Conservation (phyloP, 2,888 invertebrate genomes). For the Eudemis profundana region DNA sequence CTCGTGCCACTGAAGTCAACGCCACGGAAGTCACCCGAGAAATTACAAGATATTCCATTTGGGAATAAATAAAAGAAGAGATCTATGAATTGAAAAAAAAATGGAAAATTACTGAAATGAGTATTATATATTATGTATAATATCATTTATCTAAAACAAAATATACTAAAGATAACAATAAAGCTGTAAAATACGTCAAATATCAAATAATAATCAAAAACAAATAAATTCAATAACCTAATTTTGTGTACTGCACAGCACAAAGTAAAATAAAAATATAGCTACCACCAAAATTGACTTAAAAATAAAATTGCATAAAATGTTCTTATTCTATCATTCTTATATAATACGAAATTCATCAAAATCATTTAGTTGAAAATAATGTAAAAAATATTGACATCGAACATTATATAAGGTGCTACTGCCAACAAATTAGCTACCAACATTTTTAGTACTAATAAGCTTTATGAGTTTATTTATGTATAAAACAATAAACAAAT, state of each 20-base stretch:
- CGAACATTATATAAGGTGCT: too few relatives aligned
- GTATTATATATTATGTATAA: conserved; percentile 49
- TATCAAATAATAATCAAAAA: conserved; percentile 37
- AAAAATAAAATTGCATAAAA: conserved; percentile 40
- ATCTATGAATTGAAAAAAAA: conserved; percentile 12
- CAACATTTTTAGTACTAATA: too few relatives aligned
- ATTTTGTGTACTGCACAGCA: conserved; percentile 33
- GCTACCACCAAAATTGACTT: conserved; percentile 46
- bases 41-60: too few relatives aligned
- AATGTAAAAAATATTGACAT: conserved; percentile 17
- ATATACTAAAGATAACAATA: conserved; percentile 48
- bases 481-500: too few relatives aligned
- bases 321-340: conserved; percentile 2
- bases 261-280: conserved; percentile 40
- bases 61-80: too few relatives aligned
- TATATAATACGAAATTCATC: conserved; percentile 40
- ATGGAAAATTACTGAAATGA: conserved; percentile 47
- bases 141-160: conserved; percentile 41
- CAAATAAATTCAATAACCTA: conserved; percentile 33
- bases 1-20: too few relatives aligned
- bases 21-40: too few relatives aligned
- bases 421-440: too few relatives aligned
- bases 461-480: too few relatives aligned
- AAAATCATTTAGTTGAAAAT: conserved; percentile 38
- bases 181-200: conserved; percentile 52